A percentile compares a stretch with the other conserved stretches of the same genome.
These are phyloP conservation scores for Crypturellus tataupa DNA, from an alignment of 2,797 vertebrate genomes.

Conservation along the genomic window DNA sequence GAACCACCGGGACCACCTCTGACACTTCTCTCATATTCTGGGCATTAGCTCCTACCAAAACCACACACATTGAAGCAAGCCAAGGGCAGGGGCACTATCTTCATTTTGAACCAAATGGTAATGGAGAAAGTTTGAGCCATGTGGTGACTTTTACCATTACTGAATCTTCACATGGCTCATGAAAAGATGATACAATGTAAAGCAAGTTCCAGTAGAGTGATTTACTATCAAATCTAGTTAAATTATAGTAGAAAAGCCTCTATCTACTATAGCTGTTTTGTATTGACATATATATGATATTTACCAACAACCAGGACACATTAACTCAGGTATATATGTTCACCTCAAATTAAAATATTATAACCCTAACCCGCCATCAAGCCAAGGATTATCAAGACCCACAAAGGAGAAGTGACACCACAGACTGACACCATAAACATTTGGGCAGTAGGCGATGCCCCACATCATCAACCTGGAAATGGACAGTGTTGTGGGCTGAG, in stretches of 20 bases:
- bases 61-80: background rate
- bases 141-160: slow-evolving; percentile 34
- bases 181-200: background rate
- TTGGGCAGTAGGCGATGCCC: too few species aligned
- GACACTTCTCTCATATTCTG: background rate
- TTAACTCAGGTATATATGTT: slow-evolving; percentile 54
- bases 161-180: background rate
- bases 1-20: background rate
- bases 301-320: slow-evolving; percentile 68
- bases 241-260: background rate
- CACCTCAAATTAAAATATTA: background rate
- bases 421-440: background rate
- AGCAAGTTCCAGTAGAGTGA: background rate
- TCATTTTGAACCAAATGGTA: background rate
- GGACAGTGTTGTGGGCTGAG: background rate
- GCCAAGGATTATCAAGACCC: background rate
- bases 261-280: slow-evolving; percentile 25
- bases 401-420: background rate
- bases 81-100: background rate
- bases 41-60: background rate
- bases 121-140: background rate
- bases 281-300: slow-evolving; percentile 36
- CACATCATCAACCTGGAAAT: background rate
- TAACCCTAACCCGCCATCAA: background rate
- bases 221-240: slow-evolving; percentile 54